Evolutionary conservation across 2,113 vertebrate species (phyloP).

Genomic region (Scartelaos histophorus): DNA sequence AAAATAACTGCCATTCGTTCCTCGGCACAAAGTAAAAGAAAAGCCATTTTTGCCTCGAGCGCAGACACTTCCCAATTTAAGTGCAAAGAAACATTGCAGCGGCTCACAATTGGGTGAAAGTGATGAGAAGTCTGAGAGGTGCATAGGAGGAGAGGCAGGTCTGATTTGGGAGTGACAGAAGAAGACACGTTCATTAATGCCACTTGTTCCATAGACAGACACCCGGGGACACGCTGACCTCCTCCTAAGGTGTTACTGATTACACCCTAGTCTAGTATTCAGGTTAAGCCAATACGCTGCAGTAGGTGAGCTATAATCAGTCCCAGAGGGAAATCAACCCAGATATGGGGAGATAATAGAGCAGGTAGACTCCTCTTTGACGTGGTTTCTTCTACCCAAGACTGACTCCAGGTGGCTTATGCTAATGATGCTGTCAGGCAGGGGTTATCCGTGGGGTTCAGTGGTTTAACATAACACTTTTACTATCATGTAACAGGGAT

Average conservation of each 20-base stretch:
- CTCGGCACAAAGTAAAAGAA: slow-evolving; percentile 9
- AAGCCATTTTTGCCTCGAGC: slow-evolving; percentile 1
- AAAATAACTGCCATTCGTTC: slow-evolving; percentile 9
- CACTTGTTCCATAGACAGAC: slow-evolving; percentile 40
- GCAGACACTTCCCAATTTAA: not conserved
- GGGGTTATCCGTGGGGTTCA: not conserved
- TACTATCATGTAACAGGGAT: not conserved
- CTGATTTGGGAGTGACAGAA: slow-evolving; percentile 25
- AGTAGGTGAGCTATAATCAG: slow-evolving; percentile 43
- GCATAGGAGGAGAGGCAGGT: not conserved
- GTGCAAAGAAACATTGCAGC: not conserved
- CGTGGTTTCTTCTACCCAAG: slow-evolving; percentile 24
- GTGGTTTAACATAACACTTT: not conserved
- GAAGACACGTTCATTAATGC: slow-evolving; percentile 44
- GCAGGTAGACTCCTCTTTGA: slow-evolving; percentile 30
- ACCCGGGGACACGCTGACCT: slow-evolving; percentile 38
- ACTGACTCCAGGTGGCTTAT: slow-evolving; percentile 16
- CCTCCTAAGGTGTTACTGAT: slow-evolving; percentile 47
- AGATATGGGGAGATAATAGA: slow-evolving; percentile 30
- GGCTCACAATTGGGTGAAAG: slow-evolving; percentile 1
- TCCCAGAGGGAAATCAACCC: slow-evolving; percentile 50
- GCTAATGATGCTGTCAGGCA: slow-evolving; percentile 14
- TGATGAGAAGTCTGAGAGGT: not conserved
- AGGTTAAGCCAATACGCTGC: slow-evolving; percentile 42
- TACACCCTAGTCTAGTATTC: slow-evolving; percentile 40